Evolutionary conservation across 2,888 invertebrate genomes (phyloP).

Genomic region (Heliconius ethilla): DNA sequence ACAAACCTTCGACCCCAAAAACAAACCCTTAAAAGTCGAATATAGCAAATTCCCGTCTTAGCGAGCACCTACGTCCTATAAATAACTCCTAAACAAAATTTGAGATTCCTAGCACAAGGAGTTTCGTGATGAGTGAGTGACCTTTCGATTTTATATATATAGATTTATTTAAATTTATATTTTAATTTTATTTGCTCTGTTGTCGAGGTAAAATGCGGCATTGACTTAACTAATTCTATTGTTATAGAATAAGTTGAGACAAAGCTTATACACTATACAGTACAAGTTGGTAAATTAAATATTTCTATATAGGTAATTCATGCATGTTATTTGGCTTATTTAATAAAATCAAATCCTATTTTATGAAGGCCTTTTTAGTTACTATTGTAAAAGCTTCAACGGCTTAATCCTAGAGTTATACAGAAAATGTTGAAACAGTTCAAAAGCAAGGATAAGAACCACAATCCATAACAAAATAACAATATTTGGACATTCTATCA

Average conservation of each 20-base stretch:
- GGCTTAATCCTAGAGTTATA: background rate
- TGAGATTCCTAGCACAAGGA: too few relatives aligned
- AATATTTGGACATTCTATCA: constrained; percentile 20
- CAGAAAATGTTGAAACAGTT: constrained; percentile 5
- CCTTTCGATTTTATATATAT: too few relatives aligned
- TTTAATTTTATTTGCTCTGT: too few relatives aligned
- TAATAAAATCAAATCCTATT: background rate
- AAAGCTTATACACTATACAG: background rate
- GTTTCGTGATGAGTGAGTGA: too few relatives aligned
- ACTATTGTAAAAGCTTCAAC: background rate
- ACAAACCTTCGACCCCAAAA: too few relatives aligned
- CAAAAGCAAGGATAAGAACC: constrained; percentile 17
- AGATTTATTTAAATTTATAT: too few relatives aligned
- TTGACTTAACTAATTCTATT: too few relatives aligned
- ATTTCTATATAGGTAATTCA: background rate
- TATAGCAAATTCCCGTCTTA: too few relatives aligned
- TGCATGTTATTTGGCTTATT: background rate
- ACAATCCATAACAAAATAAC: constrained; percentile 28
- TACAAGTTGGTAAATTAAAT: background rate
- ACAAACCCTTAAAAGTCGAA: too few relatives aligned
- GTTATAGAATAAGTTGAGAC: background rate
- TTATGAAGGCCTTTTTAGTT: background rate
- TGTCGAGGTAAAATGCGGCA: too few relatives aligned
- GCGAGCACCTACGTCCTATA: too few relatives aligned
- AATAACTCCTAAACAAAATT: too few relatives aligned